Evolutionary conservation across 2,888 invertebrate genomes (phyloP), one percentile per base, ranked within the genome.

Genomic region (Ophion obscuratus): DNA sequence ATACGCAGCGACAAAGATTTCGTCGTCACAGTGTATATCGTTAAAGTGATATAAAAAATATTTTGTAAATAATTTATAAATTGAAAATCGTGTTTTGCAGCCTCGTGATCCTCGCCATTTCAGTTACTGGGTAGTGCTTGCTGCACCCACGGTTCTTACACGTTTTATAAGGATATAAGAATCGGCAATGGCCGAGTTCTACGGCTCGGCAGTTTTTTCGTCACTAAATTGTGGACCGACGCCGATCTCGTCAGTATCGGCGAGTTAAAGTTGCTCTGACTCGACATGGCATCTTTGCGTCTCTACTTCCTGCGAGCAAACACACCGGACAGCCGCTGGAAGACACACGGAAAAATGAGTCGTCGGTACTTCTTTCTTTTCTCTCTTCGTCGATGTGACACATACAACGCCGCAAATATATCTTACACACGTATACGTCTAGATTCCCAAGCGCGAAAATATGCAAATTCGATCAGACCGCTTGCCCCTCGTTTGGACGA

Each of bases 221-320:
- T 98, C 93, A 97, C 98, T 89, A 97, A 97, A 95, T 96, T 98
- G 94, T 98, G 97, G 97, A 97, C 97, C 94, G 97, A n/a, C n/a
- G n/a, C n/a, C n/a, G n/a, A n/a, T n/a, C n/a, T n/a, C n/a, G n/a
- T n/a, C n/a, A n/a, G n/a, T 92, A 97, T 97, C 95, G 98, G 98
- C 81, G 98, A 98, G 94, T 96, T 98, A 80, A 98, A 98, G 94
- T 96, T 98, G 91, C 95, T 98, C 85, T 98, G 98, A 98, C 96
- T 97, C 90, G 98, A 98, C 95, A 96, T 98, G 92, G 97, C 97
- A 88, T 98, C 98, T 92, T 95, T 98, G 78, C 95, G 98, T 89
- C 95, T 98, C 77, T 98, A 98, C 95, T 98, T 98, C 95, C 95
- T 98, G 90, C 98, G 98, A 40, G 98, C 98, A 95, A 97, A 98